Base-by-base conservation (phyloP, 2,888 invertebrate genomes). In the Micropterix aruncella region DNA sequence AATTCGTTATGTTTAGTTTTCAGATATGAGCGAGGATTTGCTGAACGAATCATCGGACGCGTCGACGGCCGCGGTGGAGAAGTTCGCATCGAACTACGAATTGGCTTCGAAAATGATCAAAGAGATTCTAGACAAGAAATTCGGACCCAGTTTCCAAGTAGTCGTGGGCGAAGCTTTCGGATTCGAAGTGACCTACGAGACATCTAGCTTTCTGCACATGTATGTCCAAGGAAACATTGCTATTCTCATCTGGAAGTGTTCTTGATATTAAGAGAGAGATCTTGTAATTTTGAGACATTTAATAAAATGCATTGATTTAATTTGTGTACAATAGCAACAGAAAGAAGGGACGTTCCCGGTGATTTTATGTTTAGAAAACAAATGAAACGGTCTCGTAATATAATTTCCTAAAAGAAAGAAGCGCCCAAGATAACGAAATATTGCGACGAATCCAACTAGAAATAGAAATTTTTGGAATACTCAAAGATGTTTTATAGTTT, bases 131-230 rank as follows among this genome's bases (percentile, higher is more conserved):
- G 80, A 81, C 57, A 77, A 77, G 55, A 75, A 75, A 53, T 80
- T 77, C 60, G 80, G 80, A 18, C 73, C 77, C 12, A 73, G 77
- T 3, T 81, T 80, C 80, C 80, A 81, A 54, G 75, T 73, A 1
- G 75, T 80, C 1, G 77, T 81, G 3, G 80, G 81, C 3, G 80
- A 81, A 61, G 77, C 77, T 12, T 81, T 73, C 57, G 80, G 79
- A 9, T 77, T 79, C 56, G 78, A 79, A 56, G 72, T 80, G 40
- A 76, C 79, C 19, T 76, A 80, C 57, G 77, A 80, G 57, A 64
- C 74, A 9, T 75, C 75, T 54, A 70, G 70, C 51, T 57, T 76
- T 15, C 54, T 76, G 19, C 76, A 76, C 54, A 70, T 76, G 70
- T 77, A 72, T 52, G 78, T 76, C 54, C 78, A 75, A 14, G 79